Conservation (phyloP, 2,113 vertebrate genomes). For the Vulpes ferrilata region DNA sequence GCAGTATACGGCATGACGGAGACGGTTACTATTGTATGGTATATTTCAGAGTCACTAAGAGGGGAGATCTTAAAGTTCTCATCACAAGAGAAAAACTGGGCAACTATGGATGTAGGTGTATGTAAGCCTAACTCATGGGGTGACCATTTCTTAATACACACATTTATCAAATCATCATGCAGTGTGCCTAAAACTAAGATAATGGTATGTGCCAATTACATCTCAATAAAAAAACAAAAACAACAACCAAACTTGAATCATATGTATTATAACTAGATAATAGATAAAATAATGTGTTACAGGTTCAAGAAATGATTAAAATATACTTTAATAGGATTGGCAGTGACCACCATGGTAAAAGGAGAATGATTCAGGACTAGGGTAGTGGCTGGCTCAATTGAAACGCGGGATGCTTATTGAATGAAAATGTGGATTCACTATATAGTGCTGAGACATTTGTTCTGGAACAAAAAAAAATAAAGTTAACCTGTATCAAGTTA, state of each 20-base stretch:
- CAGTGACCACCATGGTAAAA: not conserved
- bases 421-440: not conserved
- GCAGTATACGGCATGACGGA: not conserved
- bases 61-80: not conserved
- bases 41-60: not conserved
- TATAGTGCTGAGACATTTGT: not conserved
- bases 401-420: not conserved
- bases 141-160: not conserved
- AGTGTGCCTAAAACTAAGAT: not conserved
- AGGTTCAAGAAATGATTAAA: not conserved
- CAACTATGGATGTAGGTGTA: not conserved
- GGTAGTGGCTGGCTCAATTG: not conserved
- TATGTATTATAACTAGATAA: not conserved
- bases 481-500: not conserved
- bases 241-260: not conserved
- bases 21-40: not conserved
- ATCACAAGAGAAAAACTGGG: not conserved
- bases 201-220: not conserved
- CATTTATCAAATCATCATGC: not conserved
- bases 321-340: not conserved
- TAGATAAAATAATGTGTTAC: not conserved
- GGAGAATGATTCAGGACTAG: not conserved
- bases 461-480: not conserved
- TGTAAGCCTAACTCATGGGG: not conserved
- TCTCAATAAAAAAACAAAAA: not conserved